Evolutionary conservation across 2,113 vertebrate species (phyloP), one percentile per base, ranked within the genome.

Genomic region (Haemorhous mexicanus): DNA sequence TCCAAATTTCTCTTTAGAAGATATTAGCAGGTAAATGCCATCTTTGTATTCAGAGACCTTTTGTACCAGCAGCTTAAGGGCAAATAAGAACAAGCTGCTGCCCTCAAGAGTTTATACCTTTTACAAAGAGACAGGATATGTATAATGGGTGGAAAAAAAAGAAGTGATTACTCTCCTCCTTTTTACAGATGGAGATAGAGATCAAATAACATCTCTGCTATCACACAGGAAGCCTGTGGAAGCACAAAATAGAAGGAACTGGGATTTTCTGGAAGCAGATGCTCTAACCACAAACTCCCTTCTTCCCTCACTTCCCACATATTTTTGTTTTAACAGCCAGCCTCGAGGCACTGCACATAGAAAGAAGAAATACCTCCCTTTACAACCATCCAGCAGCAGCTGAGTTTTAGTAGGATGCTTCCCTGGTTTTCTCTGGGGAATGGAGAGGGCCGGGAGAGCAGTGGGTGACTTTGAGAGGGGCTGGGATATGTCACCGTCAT

Each of bases 201-300:
- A 83, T 92, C 80, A 94, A 95, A 81, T 88, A 88, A 87, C 83
- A 68, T 79, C 83, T 63, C 72, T 0, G 0, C 53, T 86, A 33
- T 88, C 69, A 41, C 56, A 64, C 49, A 75, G 76, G 73, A 93
- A 90, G 47, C 73, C 70, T 81, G 52, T 70, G 62, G 79, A 49
- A 93, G 72, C 32, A 33, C 55, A 87, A 56, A 82, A 74, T 37
- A 81, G 86, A 62, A 90, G 27, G 63, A 95, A 56, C 44, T 37
- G 55, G 84, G 88, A 84, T 94, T 87, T 90, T 92, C 53, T 92
- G 79, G 83, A 68, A 72, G 55, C 90, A 86, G 72, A 95, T 88
- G 74, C 46, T 82, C 43, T 85, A 59, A 80, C 83, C 52, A 72
- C 72, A 90, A 63, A 55, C 23, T 84, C 28, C 39, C 35, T 61